Conservation (phyloP, 92 coral and sea anemone species). For the Zoanthus sansibaricus region DNA sequence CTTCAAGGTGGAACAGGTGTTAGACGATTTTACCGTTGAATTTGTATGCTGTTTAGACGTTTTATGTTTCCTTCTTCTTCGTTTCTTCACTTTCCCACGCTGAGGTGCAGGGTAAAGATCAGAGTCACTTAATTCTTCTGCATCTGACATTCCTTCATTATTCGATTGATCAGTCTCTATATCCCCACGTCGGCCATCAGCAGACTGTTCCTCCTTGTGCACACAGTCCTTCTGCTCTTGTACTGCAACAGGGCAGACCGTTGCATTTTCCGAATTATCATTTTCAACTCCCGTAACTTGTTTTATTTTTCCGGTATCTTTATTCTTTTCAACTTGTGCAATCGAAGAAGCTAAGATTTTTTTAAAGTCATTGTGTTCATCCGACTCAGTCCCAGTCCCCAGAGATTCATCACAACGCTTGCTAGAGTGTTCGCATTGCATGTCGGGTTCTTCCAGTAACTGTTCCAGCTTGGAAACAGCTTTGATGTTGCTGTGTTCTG, state of each 20-base stretch:
- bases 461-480: slow-evolving; percentile 65
- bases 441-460: slow-evolving; percentile 82
- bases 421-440: slow-evolving; percentile 95
- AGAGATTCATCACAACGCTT: slow-evolving; percentile 50
- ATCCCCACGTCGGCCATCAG: slow-evolving; percentile 19
- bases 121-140: slow-evolving; percentile 83
- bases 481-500: slow-evolving; percentile 96
- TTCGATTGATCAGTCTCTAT: slow-evolving; percentile 84
- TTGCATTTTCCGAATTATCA: slow-evolving; percentile 14
- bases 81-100: slow-evolving; percentile 76
- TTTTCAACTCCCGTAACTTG: slow-evolving; percentile 19
- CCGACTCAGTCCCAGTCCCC: slow-evolving; percentile 31
- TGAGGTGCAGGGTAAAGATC: slow-evolving; percentile 60
- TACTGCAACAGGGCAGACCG: background rate
- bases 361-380: background rate
- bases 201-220: slow-evolving; percentile 8
- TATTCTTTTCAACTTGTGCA: slow-evolving; percentile 11
- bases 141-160: slow-evolving; percentile 89
- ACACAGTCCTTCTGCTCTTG: slow-evolving; percentile 7
- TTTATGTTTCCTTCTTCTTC: slow-evolving; percentile 75
- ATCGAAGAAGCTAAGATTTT: background rate
- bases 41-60: slow-evolving; percentile 38
- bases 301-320: background rate
- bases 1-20: slow-evolving; percentile 54
- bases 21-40: slow-evolving; percentile 43